phyloP scores from a whole-genome alignment of 1,140 invertebrate genomes.

The Ceratoteleas bidentatus region DNA sequence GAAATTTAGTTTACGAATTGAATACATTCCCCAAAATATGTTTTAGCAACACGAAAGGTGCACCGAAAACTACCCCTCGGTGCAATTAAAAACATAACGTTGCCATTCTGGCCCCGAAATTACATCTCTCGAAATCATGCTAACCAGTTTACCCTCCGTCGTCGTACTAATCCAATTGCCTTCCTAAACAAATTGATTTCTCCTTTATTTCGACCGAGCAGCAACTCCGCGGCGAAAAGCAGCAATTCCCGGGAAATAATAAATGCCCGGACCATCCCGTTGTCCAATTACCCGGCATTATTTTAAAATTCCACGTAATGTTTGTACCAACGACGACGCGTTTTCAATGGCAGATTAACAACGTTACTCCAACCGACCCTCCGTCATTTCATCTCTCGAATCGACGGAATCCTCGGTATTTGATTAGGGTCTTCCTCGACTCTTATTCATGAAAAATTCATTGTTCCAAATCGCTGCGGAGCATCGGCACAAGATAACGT shows the following conservation, averaged over 20 bases:
- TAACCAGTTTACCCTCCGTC: too few species aligned
- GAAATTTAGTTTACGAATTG: too few species aligned
- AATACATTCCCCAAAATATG: too few species aligned
- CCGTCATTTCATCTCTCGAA: slow-evolving; percentile 52
- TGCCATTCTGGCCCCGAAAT: too few species aligned
- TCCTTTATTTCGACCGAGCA: too few species aligned
- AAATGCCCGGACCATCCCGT: background rate
- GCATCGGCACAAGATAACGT: slow-evolving; percentile 57
- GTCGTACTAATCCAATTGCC: too few species aligned
- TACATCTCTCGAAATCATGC: too few species aligned
- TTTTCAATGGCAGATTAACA: slow-evolving; percentile 52
- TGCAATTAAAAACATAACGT: too few species aligned
- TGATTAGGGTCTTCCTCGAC: slow-evolving; percentile 63
- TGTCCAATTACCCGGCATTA: slow-evolving; percentile 20
- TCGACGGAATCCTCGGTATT: slow-evolving; percentile 57
- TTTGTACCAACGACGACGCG: slow-evolving; percentile 13
- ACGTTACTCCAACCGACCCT: slow-evolving; percentile 49
- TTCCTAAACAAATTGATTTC: too few species aligned
- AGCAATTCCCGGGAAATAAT: background rate
- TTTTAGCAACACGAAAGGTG: too few species aligned
- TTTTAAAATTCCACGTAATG: slow-evolving; percentile 26
- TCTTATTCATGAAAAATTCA: slow-evolving; percentile 67
- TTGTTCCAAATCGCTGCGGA: slow-evolving; percentile 48
- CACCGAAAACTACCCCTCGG: too few species aligned
- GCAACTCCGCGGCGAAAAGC: background rate